Conservation (phyloP, 2,888 invertebrate species). For the Acronicta alni region DNA sequence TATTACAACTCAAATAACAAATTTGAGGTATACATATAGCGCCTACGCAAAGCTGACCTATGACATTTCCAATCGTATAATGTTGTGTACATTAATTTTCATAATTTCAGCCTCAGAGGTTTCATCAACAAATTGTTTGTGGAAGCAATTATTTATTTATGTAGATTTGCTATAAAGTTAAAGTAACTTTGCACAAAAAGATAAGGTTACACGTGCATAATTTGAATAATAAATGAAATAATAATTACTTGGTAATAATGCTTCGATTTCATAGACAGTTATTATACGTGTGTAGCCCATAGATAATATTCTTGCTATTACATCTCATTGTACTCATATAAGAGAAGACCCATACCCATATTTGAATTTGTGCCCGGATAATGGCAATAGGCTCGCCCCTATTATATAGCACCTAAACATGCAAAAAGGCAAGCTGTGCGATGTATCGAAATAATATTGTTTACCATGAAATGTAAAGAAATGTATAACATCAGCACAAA, state of each 20-base stretch:
- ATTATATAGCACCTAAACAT: no score
- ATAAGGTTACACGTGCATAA: background rate
- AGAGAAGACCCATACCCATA: no score
- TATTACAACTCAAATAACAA: no score
- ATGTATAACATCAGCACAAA: no score
- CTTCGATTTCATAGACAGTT: background rate
- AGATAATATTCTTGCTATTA: background rate
- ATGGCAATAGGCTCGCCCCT: no score
- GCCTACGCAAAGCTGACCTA: conserved; percentile 15
- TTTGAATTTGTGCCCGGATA: no score
- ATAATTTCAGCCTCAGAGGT: conserved; percentile 9
- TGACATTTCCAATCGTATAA: conserved; percentile 24
- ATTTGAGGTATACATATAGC: background rate
- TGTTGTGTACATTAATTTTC: conserved; percentile 15
- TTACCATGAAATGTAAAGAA: no score
- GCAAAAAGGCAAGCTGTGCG: no score
- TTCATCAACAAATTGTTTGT: conserved; percentile 10
- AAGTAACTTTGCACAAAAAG: background rate
- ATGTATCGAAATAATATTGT: no score
- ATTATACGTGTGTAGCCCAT: background rate
- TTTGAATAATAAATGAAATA: background rate
- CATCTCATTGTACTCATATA: no score
- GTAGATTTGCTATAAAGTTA: background rate
- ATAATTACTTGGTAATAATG: conserved; percentile 1
- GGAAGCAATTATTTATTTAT: conserved; percentile 2